Evolutionary conservation across 2,797 vertebrate species (phyloP), one percentile per base, ranked within the genome.

Genomic region (Pteropus rufus): DNA sequence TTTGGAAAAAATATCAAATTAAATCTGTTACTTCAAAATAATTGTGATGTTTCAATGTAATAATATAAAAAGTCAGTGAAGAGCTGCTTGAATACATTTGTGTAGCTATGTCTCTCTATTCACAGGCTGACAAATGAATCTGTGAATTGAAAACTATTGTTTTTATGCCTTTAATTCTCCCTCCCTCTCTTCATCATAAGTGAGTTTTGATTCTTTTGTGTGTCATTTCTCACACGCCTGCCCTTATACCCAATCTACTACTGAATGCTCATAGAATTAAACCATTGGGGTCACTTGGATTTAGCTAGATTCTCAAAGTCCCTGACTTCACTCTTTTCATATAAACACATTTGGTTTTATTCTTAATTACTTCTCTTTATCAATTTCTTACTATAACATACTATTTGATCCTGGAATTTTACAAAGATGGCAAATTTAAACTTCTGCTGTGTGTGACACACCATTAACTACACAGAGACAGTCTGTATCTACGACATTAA

Each of bases 321-420:
- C 39, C 26, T 26, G 39, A 7, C 31, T 87, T 87, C 49, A 24
- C 5, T 54, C 54, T 70, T 54, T 52, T 19, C 46, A 44, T 36
- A n/a, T 12, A 67, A 69, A 3, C 16, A 46, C 16, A 80, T 56
- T 76, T 89, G 29, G 49, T 91, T 15, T 69, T 80, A 89, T 31
- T 75, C 72, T 79, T 92, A 86, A 58, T 93, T n/a, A 92, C 92
- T 86, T 95, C 90, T 39, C 91, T 81, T 60, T 36, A 72, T 85
- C 64, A 77, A 60, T 84, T 64, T 36, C 36, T 95, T 85, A 16
- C 31, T 10, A 21, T 18, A 24, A 65, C 76, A 97, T 92, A 93
- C 95, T 96, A 96, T 92, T 98, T 97, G 97, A 97, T 83, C 89
- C 77, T 91, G 5, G 18, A 91, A 36, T 96, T 95, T 97, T 76